A percentile compares a stretch with the other conserved stretches of the same genome.
Evolutionary conservation across 2,888 invertebrate genomes (phyloP).

Genomic region (Blastobasis lacticolella): DNA sequence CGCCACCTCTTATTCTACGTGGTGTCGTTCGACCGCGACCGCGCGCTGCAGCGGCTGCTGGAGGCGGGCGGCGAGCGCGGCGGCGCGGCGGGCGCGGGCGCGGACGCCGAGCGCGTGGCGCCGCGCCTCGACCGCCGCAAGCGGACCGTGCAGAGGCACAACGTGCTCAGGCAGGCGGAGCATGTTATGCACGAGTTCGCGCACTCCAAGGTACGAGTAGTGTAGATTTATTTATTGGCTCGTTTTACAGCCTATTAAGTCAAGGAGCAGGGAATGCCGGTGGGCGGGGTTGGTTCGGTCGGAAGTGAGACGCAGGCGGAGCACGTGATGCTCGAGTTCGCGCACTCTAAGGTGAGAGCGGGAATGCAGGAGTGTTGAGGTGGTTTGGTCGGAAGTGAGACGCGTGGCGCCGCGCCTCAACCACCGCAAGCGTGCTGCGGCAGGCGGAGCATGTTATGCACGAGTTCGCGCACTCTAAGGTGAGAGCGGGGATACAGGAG

Average conservation of each 20-base stretch:
- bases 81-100: constrained; percentile 50
- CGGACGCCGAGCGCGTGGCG: constrained; percentile 87
- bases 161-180: constrained; percentile 95
- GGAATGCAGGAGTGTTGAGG: no score
- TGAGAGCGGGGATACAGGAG: constrained; percentile 32
- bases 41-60: constrained; percentile 94
- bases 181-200: constrained; percentile 95
- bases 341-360: constrained; percentile 82
- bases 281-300: background rate
- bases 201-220: constrained; percentile 85
- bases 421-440: no score
- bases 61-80: constrained; percentile 93
- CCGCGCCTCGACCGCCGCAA: constrained; percentile 95
- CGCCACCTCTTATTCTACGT: constrained; percentile 97
- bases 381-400: no score
- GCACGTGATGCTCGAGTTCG: constrained; percentile 94
- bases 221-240: no score
- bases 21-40: constrained; percentile 97
- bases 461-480: constrained; percentile 92
- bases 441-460: constrained; percentile 97
- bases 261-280: background rate
- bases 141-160: constrained; percentile 90
- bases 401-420: no score
- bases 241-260: no score
- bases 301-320: constrained; percentile 87